These are phyloP conservation scores for Drosophila stalkeri DNA, from an alignment of 2,888 invertebrate genomes.

Conservation along the genomic window DNA sequence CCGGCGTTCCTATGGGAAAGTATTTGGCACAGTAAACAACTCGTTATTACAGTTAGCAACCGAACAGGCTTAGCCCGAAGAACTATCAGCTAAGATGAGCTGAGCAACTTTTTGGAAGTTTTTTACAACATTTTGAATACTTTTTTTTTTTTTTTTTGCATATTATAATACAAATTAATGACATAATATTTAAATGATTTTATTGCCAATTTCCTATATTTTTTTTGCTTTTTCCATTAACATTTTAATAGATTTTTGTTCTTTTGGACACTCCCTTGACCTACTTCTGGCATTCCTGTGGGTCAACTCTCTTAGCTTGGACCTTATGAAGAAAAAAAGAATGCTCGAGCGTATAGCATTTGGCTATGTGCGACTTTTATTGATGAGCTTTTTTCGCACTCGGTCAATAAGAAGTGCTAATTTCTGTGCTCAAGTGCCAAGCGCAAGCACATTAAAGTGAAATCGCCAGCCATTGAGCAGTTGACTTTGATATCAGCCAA, in stretches of 20 bases:
- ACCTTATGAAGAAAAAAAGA: conserved; percentile 27
- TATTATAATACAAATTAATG: not conserved
- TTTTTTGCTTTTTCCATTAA: not conserved
- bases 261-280: conserved; percentile 68
- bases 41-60: conserved; percentile 74
- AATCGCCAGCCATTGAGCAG: conserved; percentile 61
- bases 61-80: conserved; percentile 33
- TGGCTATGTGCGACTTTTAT: conserved; percentile 61
- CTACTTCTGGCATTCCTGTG: conserved; percentile 55
- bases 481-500: conserved; percentile 33
- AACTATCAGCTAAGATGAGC: not conserved
- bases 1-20: conserved; percentile 72
- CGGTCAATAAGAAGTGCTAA: conserved; percentile 63
- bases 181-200: conserved; percentile 3
- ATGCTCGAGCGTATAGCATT: conserved; percentile 23
- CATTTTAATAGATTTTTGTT: not conserved
- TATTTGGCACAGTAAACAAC: conserved; percentile 77
- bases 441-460: conserved; percentile 60
- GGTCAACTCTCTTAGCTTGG: conserved; percentile 26
- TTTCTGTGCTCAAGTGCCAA: conserved; percentile 54
- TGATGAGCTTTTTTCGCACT: conserved; percentile 51
- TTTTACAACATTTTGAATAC: not conserved
- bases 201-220: not conserved
- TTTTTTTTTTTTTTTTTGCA: too few species aligned
- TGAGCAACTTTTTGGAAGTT: not conserved